Evolutionary conservation across 2,888 invertebrate genomes (phyloP).

Genomic region (Parnassius apollo): DNA sequence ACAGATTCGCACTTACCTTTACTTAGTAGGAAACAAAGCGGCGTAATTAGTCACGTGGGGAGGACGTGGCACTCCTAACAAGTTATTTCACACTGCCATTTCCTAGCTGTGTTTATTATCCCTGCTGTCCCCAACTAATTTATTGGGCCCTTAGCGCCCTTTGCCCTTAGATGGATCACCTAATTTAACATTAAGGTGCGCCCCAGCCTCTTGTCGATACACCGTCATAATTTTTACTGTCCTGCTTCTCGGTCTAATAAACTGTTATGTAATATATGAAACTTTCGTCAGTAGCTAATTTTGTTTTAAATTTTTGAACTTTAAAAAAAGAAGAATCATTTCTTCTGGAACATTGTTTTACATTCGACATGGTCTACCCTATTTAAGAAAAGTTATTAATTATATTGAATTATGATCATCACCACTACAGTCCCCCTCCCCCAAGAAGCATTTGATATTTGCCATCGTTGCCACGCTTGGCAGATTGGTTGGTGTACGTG

Average conservation of each 20-base stretch:
- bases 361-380: too few relatives aligned
- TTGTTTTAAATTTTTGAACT: too few relatives aligned
- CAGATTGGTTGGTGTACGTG: too few relatives aligned
- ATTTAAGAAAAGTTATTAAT: too few relatives aligned
- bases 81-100: constrained; percentile 73
- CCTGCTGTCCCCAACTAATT: constrained; percentile 76
- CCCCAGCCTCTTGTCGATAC: constrained; percentile 37
- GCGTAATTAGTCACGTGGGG: constrained; percentile 75
- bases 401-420: too few relatives aligned
- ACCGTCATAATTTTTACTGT: constrained; percentile 50
- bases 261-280: background rate
- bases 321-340: too few relatives aligned
- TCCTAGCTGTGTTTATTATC: constrained; percentile 71
- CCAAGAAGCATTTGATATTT: too few relatives aligned
- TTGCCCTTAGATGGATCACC: constrained; percentile 71
- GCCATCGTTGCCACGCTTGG: too few relatives aligned
- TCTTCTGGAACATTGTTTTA: too few relatives aligned
- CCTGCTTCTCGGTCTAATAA: background rate
- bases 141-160: constrained; percentile 74
- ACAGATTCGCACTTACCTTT: constrained; percentile 24
- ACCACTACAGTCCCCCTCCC: too few relatives aligned
- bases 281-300: too few relatives aligned
- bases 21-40: constrained; percentile 55
- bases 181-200: constrained; percentile 75
- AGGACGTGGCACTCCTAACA: constrained; percentile 62